Conservation (phyloP, 2,888 invertebrate species). For the Gastrophysa polygoni region DNA sequence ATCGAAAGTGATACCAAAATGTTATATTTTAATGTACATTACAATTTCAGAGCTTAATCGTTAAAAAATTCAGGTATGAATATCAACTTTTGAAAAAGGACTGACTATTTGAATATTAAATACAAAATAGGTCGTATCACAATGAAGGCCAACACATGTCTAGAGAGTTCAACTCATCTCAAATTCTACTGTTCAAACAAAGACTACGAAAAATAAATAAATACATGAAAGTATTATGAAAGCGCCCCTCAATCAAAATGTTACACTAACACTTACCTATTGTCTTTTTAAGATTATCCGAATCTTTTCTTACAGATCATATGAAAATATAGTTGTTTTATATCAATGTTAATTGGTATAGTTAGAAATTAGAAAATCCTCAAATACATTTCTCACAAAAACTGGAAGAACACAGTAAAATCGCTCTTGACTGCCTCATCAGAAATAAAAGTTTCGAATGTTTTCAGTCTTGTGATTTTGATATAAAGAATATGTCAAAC, state of each 20-base stretch:
- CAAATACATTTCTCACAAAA: background rate
- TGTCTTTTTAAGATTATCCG: slow-evolving; percentile 43
- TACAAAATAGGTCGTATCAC: slow-evolving; percentile 54
- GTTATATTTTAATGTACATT: slow-evolving; percentile 52
- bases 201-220: slow-evolving; percentile 35
- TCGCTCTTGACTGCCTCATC: background rate
- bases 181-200: background rate
- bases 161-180: background rate
- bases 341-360: slow-evolving; percentile 38
- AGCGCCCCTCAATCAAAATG: slow-evolving; percentile 37
- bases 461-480: background rate
- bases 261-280: slow-evolving; percentile 46
- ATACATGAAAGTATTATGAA: slow-evolving; percentile 29
- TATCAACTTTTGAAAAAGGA: slow-evolving; percentile 52
- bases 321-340: slow-evolving; percentile 43
- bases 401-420: background rate
- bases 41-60: slow-evolving; percentile 45
- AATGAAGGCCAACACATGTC: slow-evolving; percentile 50
- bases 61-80: slow-evolving; percentile 51
- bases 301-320: slow-evolving; percentile 26
- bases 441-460: too few relatives aligned
- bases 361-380: slow-evolving; percentile 29
- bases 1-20: slow-evolving; percentile 33
- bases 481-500: background rate
- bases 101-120: slow-evolving; percentile 43